These are phyloP conservation scores for Apaloderma vittatum DNA, from an alignment of 2,113 vertebrate genomes.

Conservation along the genomic window DNA sequence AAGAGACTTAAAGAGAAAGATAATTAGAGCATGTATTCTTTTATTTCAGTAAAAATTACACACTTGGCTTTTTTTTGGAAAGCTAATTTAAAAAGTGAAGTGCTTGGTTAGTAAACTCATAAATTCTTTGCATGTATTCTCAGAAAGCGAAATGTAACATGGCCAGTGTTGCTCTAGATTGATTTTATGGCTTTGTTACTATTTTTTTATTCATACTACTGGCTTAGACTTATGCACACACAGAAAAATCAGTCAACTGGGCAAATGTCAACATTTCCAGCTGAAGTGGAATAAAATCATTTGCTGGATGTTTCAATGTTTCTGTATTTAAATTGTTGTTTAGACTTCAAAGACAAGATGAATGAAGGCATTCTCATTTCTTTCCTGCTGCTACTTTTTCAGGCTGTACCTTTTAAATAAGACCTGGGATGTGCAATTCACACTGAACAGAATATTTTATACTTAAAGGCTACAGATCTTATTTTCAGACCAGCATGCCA, in stretches of 20 bases:
- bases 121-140: neutral
- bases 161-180: neutral
- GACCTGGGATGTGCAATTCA: neutral
- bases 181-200: neutral
- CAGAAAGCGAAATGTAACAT: neutral
- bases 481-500: neutral
- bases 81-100: neutral
- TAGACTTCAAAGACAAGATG: conserved; percentile 9
- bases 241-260: neutral
- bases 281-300: neutral
- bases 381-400: conserved; percentile 10
- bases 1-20: neutral
- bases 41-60: neutral
- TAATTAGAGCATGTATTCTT: neutral
- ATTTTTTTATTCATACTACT: neutral
- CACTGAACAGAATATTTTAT: neutral
- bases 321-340: conserved; percentile 14
- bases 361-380: neutral
- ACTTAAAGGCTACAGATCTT: neutral
- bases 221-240: neutral
- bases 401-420: conserved; percentile 18
- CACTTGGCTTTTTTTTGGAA: neutral
- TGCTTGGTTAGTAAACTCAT: neutral
- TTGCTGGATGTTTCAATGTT: neutral
- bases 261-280: conserved; percentile 17